phyloP scores from a whole-genome alignment of 2,797 vertebrate genomes.

The Chelidonichthys spinosus region DNA sequence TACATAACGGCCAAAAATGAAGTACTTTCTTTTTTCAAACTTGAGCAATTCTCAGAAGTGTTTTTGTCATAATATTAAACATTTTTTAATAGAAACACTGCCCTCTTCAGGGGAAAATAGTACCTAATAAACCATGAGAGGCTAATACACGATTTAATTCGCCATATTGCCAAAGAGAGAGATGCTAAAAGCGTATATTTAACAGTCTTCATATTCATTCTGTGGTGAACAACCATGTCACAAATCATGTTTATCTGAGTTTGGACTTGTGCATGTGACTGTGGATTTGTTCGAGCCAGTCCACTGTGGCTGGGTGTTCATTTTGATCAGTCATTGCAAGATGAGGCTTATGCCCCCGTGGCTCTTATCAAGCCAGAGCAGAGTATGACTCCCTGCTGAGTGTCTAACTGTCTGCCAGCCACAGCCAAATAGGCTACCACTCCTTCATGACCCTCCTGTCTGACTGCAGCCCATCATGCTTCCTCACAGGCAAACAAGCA shows the following conservation, averaged over 20 bases:
- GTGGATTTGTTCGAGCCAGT: constrained; percentile 28
- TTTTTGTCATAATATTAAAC: background rate
- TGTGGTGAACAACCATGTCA: constrained; percentile 6
- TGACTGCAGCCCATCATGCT: constrained; percentile 28
- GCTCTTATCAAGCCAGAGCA: constrained; percentile 86
- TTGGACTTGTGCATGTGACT: constrained; percentile 26
- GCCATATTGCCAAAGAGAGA: constrained; percentile 18
- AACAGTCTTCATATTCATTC: background rate
- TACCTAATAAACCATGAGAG: constrained; percentile 33
- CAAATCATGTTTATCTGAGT: constrained; percentile 27
- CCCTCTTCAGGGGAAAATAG: constrained; percentile 43
- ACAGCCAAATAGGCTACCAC: constrained; percentile 52
- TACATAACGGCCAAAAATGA: background rate
- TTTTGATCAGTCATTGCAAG: constrained; percentile 71
- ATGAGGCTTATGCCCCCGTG: constrained; percentile 73
- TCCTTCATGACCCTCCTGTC: constrained; percentile 50
- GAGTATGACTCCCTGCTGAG: constrained; percentile 78
- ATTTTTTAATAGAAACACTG: constrained; percentile 37
- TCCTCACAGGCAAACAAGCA: constrained; percentile 33
- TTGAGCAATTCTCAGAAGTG: background rate
- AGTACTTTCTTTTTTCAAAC: constrained; percentile 9
- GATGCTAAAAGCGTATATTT: constrained; percentile 38
- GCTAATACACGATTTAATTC: constrained; percentile 42
- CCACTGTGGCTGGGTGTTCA: constrained; percentile 52
- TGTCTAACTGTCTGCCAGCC: constrained; percentile 69